Evolutionary conservation across 92 coral and sea anemone species (phyloP), one percentile per base, ranked within the genome.

Genomic region (Virgularia gustaviana): DNA sequence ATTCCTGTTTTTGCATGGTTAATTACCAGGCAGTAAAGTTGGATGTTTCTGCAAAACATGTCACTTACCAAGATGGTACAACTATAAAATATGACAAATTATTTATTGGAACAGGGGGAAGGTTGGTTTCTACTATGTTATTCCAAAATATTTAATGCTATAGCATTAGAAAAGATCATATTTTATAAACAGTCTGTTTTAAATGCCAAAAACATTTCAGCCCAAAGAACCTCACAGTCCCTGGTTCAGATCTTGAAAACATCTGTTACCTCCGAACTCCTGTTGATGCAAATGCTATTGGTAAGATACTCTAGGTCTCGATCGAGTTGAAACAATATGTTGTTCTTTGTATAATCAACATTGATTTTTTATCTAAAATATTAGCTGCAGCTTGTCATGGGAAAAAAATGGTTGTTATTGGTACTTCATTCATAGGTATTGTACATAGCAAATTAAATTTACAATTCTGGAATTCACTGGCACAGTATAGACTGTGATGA

Each of bases 391-490:
- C 83, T 25, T 87, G 81, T 3, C 79, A 89, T 25, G 97, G 79
- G 52, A 86, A 81, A 71, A 89, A 89, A 23, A 82, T 85, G 29
- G 96, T 91, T 6, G 81, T 91, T 38, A 89, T 91, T 32, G 97
- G 96, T 13, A 86, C 87, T 18, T 91, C 97, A 36, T 91, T 91
- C 43, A 91, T 91, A 43, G 97, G 97, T 91, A 86, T n/a, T n/a
- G n/a, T n/a, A n/a, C n/a, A n/a, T n/a, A n/a, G n/a, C 57, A 30
- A 51, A 51, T 51, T 19, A 32, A 19, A 39, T 24, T 33, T 18
- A 12, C 15, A 8, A 38, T 24, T 65, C 15, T 19, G 7, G 18
- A n/a, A n/a, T n/a, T n/a, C n/a, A n/a, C n/a, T n/a, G n/a, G n/a
- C n/a, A n/a, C n/a, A n/a, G n/a, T n/a, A n/a, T n/a, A n/a, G n/a